Base-by-base conservation (phyloP, 2,113 vertebrate species). In the Toxostoma redivivum region DNA sequence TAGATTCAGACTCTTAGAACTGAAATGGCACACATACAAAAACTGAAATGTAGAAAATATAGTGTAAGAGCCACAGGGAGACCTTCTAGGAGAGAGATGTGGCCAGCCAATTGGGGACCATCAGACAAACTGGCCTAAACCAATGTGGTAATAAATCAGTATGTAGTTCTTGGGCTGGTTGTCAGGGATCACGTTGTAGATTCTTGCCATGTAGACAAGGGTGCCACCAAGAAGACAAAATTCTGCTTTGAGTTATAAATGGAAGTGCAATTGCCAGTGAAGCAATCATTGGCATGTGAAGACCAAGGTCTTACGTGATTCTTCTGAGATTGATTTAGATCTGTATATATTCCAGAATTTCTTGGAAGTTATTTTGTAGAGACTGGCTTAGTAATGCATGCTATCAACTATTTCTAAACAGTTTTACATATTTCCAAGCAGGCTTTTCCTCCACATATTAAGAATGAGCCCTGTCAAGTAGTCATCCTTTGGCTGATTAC, bases 401-500 rank as follows among this genome's bases (percentile, higher is more conserved):
- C 17, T 15, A 88, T 62, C 69, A 87, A 10, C n/a, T 69, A 20
- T 88, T 91, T 81, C 82, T 51, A 20, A 92, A 35, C n/a, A 60
- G 31, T 78, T 73, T 82, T 80, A 60, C 69, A 6, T 90, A 74
- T 74, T 88, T 96, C 61, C 47, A 70, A 51, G 44, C 40, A 86
- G 20, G 7, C 64, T 82, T 79, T 86, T 83, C 31, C 7, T 35
- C 37, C 48, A 83, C 56, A 16, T 81, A 84, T 71, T 93, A 71
- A 47, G 92, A 96, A 77, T 86, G 61, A 88, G 37, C 20, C 67
- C 60, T 93, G 93, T 96, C 97, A 95, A 85, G 77, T 37, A 96
- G 94, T 96, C 93, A 96, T 95, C 96, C 50, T 67, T 70, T 67
- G 45, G 67, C 88, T 88, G 79, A 88, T 70, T 78, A 94, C 51